Evolutionary conservation across 2,888 invertebrate species (phyloP).

Genomic region (Tupiocoris notatus): DNA sequence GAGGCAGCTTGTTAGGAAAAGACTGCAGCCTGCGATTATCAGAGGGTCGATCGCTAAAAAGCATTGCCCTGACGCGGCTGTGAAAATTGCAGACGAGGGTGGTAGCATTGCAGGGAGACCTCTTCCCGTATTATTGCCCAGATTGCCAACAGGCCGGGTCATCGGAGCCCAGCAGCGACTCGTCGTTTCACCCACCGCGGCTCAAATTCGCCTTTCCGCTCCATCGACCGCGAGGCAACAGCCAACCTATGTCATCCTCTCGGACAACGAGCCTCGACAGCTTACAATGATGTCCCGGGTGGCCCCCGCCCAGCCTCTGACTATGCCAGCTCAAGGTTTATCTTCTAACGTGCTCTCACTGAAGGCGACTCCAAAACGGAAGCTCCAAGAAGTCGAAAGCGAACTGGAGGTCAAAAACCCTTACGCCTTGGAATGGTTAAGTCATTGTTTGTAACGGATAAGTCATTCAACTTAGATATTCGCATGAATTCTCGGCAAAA

Average conservation of each 20-base stretch:
- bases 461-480: background rate
- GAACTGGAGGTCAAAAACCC: slow-evolving; percentile 7
- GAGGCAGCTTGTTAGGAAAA: background rate
- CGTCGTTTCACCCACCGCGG: background rate
- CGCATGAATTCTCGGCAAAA: background rate
- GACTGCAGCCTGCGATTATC: background rate
- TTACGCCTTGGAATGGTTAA: slow-evolving; percentile 16
- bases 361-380: background rate
- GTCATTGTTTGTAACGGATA: background rate
- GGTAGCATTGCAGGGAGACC: background rate
- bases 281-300: background rate
- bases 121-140: background rate
- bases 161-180: background rate
- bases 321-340: background rate
- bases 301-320: background rate
- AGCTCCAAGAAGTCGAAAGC: background rate
- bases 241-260: background rate
- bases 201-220: background rate
- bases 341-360: background rate
- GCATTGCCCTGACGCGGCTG: background rate
- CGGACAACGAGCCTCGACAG: background rate
- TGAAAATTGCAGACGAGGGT: background rate
- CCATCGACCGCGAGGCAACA: background rate
- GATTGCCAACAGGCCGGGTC: background rate
- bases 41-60: background rate